Base-by-base conservation (phyloP, 2,888 invertebrate species). In the Lordiphosa andalusiaca region DNA sequence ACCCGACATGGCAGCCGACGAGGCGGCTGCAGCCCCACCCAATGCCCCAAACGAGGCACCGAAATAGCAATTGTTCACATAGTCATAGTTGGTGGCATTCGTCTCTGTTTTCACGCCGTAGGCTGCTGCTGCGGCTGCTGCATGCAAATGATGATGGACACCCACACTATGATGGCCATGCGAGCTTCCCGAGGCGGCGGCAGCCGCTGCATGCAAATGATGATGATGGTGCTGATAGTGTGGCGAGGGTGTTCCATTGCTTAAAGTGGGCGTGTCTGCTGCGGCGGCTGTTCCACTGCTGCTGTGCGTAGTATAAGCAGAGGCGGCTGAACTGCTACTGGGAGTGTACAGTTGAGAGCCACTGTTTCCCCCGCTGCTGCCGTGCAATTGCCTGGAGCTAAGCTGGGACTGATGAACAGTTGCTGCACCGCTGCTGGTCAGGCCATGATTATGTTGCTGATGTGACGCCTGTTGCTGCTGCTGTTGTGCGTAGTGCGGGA, bases 41-140 rank as follows among this genome's bases (percentile, higher is more conserved):
- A 89, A 58, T 6, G 88, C 85, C 0, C 88, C 88, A 65, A 89
- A 90, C 6, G 90, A 86, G 3, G 88, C 87, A 0, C 89, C 89
- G 55, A 90, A 90, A 62, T 90, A 90, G 41, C 90, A 90, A 64
- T 90, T 90, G 59, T 89, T 90, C 67, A 89, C 89, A 65, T 90
- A 90, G 64, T 90, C 90, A 55, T 89, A 90, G 58, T 89, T 89
- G 35, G 88, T 86, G 57, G 87, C 77, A 65, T 86, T 90, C 16
- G 87, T 70, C 71, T 90, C 90, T 36, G 90, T 87, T 67, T 90
- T 90, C 12, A 90, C 88, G 30, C 80, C 84, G 39, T 81, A 81
- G 0, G 80, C 85, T 6, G 85, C 87, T 1, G 87, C 84, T 0
- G 75, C 84, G 0, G 70, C 73, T 1, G 73, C 84, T 1, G 82